phyloP scores from a whole-genome alignment of 2,113 vertebrate species.

The Gallinago undulata region DNA sequence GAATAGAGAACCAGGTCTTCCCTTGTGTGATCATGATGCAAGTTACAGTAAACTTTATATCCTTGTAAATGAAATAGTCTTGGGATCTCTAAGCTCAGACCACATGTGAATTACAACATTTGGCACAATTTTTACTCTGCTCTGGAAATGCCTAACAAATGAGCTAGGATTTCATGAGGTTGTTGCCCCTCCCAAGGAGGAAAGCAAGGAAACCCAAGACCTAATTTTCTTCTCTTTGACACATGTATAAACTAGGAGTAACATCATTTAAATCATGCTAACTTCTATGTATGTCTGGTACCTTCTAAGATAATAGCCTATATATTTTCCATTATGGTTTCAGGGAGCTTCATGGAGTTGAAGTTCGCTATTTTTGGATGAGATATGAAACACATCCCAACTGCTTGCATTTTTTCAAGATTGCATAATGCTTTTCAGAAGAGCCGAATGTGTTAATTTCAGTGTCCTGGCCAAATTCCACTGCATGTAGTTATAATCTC shows the following conservation, averaged over 20 bases:
- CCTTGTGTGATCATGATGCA: background rate
- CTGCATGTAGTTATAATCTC: background rate
- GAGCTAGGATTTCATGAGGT: slow-evolving; percentile 28
- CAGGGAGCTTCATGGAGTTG: background rate
- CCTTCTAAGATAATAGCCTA: background rate
- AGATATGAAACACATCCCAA: background rate
- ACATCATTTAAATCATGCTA: background rate
- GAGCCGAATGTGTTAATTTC: background rate
- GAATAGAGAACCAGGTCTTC: background rate
- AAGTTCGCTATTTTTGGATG: background rate
- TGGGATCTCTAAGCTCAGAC: slow-evolving; percentile 33
- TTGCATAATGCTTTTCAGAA: background rate
- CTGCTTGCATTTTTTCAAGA: background rate
- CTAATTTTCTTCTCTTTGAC: background rate
- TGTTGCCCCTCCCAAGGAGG: background rate
- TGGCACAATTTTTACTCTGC: slow-evolving; percentile 19
- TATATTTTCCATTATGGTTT: background rate
- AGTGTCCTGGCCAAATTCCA: background rate
- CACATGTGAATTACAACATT: slow-evolving; percentile 51
- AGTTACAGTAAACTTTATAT: slow-evolving; percentile 47
- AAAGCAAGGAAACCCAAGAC: background rate
- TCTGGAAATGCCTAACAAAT: slow-evolving; percentile 60
- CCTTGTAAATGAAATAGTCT: slow-evolving; percentile 58
- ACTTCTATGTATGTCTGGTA: background rate
- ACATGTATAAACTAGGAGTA: background rate